Percentiles rank a stretch among this genome's conserved stretches.
These are phyloP conservation scores for Polymixis lichenea DNA, from an alignment of 2,888 invertebrate genomes.

Conservation along the genomic window DNA sequence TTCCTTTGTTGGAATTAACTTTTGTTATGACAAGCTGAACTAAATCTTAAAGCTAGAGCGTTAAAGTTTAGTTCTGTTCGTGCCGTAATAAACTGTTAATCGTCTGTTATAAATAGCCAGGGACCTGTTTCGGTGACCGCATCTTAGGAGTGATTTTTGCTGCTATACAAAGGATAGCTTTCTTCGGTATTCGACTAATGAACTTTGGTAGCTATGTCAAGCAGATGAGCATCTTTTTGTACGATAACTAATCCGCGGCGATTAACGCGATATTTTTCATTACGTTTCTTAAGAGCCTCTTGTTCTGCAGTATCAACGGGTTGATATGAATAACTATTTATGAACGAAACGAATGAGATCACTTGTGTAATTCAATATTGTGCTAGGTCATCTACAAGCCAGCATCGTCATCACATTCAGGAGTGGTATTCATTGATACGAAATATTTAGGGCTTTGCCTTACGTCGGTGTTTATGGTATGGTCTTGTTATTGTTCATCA, in stretches of 20 bases:
- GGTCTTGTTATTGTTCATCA: background rate
- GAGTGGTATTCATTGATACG: constrained; percentile 43
- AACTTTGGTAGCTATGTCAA: constrained; percentile 42
- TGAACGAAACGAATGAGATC: constrained; percentile 56
- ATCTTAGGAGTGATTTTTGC: constrained; percentile 66
- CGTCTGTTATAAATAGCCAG: constrained; percentile 71
- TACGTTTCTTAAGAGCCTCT: constrained; percentile 1
- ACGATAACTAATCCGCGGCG: background rate
- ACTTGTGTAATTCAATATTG: constrained; percentile 54
- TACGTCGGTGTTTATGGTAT: constrained; percentile 8
- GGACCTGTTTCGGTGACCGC: constrained; percentile 70
- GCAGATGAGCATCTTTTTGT: constrained; percentile 30
- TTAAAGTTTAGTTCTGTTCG: constrained; percentile 45
- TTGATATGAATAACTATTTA: constrained; percentile 24
- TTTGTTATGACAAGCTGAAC: constrained; percentile 40
- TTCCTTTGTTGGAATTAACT: constrained; percentile 72
- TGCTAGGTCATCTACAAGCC: constrained; percentile 56
- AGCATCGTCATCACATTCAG: constrained; percentile 39
- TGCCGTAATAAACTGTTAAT: constrained; percentile 62
- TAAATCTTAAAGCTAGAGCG: constrained; percentile 25
- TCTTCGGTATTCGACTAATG: constrained; percentile 43
- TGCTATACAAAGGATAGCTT: constrained; percentile 53
- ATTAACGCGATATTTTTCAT: background rate
- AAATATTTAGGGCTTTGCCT: constrained; percentile 44
- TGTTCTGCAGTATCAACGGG: constrained; percentile 25